Percentiles rank a stretch among this genome's conserved stretches.
Conservation (phyloP, 1,140 invertebrate species). For the Atopsyche davidsoni region DNA sequence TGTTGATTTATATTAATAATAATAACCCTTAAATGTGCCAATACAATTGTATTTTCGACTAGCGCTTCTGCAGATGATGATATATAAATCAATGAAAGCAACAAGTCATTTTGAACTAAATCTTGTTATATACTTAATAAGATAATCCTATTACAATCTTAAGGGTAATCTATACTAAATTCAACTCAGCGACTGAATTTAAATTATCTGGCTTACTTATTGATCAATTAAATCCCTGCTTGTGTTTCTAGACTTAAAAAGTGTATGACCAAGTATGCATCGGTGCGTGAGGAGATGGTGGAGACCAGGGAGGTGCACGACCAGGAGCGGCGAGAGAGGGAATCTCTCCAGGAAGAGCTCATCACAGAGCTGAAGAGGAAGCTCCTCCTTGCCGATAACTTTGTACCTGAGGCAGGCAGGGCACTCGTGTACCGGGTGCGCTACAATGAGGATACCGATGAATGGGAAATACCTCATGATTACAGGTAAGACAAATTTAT, state of each 20-base stretch:
- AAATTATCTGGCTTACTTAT: no score
- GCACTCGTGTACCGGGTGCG: slow-evolving; percentile 71
- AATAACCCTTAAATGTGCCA: no score
- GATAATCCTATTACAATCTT: no score
- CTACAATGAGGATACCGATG: slow-evolving; percentile 85
- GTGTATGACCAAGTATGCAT: slow-evolving; percentile 42
- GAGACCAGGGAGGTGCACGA: slow-evolving; percentile 45
- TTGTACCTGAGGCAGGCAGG: slow-evolving; percentile 88
- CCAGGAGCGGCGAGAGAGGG: slow-evolving; percentile 64
- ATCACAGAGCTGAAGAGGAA: slow-evolving; percentile 65
- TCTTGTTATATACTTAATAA: no score
- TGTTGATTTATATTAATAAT: no score
- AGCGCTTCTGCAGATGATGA: no score
- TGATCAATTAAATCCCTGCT: no score
- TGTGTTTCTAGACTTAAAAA: slow-evolving; percentile 39
- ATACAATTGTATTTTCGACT: no score
- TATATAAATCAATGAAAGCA: no score
- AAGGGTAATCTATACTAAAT: no score
- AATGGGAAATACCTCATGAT: slow-evolving; percentile 60
- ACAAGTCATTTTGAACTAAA: no score
- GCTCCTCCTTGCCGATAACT: slow-evolving; percentile 91
- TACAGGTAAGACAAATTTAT: slow-evolving; percentile 41
- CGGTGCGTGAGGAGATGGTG: slow-evolving; percentile 42
- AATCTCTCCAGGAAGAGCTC: slow-evolving; percentile 42
- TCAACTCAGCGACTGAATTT: no score